Base-by-base conservation (phyloP, 2,888 invertebrate species). In the Glaucopsyche alexis region DNA sequence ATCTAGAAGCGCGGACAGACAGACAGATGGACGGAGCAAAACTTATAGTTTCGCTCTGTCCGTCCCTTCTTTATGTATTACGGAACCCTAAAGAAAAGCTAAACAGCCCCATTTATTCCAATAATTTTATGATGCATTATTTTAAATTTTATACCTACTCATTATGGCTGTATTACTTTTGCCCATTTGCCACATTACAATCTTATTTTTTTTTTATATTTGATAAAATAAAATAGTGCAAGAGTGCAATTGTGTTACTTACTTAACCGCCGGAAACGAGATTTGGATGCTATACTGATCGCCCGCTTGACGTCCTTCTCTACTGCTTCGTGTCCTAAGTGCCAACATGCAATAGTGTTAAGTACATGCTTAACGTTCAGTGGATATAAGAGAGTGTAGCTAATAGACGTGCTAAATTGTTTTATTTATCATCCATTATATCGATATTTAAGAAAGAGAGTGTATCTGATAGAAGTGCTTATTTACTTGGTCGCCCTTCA, bases 271-370 rank as follows among this genome's bases (percentile, higher is more conserved):
- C 86, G 97, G 97, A 95, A 98, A 98, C 87, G 97, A 95, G 90
- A 98, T 96, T 94, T 97, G 96, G 89, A 98, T 95, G 94, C 95
- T 96, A 94, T 98, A 98, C 82, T 97, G 97, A 92, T 97, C 97
- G 88, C 96, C 96, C 87, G 95, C 96, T 94, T 97, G 97, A 85
- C 97, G 95, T 87, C 96, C 96, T 94, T 97, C 96, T 88, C 97
- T 96, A 91, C 88, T 90, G 90, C 91, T 91, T 85, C 92, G 90
- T 86, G 93, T 93, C 95, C 96, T 96, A 95, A 93, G 94, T 94
- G 93, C 93, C 86, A 94, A 86, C 91, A 91, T 92, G 91, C 92
- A 90, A 81, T 84, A 83, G 91, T 92, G 92, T 83, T 89, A 84
- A 87, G 77, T 87, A 91, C 89, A 90, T 89, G 88, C 87, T 84